Percentiles rank a stretch among this genome's conserved stretches.
These are phyloP conservation scores for Diachasma alloeum DNA, from an alignment of 1,140 invertebrate species.

Conservation along the genomic window DNA sequence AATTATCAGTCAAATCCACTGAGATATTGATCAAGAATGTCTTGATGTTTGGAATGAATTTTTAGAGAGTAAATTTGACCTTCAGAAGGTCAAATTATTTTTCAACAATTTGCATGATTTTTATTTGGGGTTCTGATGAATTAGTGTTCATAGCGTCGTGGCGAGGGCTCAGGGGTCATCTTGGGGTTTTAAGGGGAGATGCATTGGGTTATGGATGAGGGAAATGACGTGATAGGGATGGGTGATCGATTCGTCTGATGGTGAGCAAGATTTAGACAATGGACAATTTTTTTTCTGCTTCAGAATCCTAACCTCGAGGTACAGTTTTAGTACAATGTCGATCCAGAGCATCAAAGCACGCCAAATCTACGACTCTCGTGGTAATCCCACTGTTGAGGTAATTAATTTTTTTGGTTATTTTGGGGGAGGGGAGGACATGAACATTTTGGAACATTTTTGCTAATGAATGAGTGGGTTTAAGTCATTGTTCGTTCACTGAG, in stretches of 20 bases:
- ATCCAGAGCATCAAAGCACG: constrained; percentile 90
- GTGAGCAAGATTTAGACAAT: background rate
- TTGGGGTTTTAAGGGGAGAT: no score
- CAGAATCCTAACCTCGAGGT: constrained; percentile 42
- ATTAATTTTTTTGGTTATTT: constrained; percentile 29
- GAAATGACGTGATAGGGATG: background rate
- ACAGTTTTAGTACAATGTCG: constrained; percentile 68
- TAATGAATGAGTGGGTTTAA: no score
- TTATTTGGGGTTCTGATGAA: background rate
- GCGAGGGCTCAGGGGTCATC: no score
- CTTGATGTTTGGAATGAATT: background rate
- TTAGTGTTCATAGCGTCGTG: background rate
- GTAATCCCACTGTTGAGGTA: constrained; percentile 98
- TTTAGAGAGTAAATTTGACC: background rate
- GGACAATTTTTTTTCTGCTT: constrained; percentile 18
- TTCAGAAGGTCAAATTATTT: constrained; percentile 11
- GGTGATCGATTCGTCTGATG: background rate
- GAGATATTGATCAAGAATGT: background rate
- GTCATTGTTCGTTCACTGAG: no score
- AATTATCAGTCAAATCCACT: background rate
- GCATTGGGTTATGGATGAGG: no score
- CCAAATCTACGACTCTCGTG: constrained; percentile 98
- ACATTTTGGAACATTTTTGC: no score
- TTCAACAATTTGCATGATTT: background rate
- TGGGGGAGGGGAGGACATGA: no score